phyloP scores from a whole-genome alignment of 1,140 invertebrate genomes.

The Anagrus nilaparvatae region DNA sequence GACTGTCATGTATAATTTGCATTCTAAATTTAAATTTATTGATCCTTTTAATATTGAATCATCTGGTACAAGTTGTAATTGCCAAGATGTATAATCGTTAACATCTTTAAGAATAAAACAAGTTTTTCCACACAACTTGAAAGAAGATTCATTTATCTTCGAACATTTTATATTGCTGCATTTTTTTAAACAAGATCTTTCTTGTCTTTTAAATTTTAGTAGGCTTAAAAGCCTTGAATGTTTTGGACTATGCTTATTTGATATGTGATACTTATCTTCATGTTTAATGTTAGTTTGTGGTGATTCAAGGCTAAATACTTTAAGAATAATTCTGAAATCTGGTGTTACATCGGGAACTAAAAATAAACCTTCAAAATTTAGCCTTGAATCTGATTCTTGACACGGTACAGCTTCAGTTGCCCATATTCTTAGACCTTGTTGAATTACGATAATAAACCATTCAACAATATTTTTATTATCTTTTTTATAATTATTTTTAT shows the following conservation, averaged over 20 bases:
- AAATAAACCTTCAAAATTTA: constrained; percentile 24
- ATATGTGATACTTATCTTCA: constrained; percentile 25
- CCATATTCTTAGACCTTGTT: constrained; percentile 25
- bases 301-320: too few relatives aligned
- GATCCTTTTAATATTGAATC: constrained; percentile 22
- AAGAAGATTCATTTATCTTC: too few relatives aligned
- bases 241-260: too few relatives aligned
- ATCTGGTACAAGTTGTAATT: constrained; percentile 11
- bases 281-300: constrained; percentile 14
- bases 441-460: constrained; percentile 28
- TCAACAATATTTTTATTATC: constrained; percentile 16
- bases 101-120: too few relatives aligned
- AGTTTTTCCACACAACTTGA: too few relatives aligned
- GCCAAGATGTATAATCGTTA: neutral
- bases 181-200: too few relatives aligned
- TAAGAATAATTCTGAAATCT: too few relatives aligned
- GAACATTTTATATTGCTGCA: too few relatives aligned
- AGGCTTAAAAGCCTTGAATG: too few relatives aligned
- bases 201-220: too few relatives aligned
- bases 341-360: constrained; percentile 22
- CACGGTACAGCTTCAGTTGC: constrained; percentile 24
- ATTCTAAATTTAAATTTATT: constrained; percentile 24
- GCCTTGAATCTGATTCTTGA: constrained; percentile 13
- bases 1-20: constrained; percentile 23
- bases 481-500: constrained; percentile 2